Evolutionary conservation across 2,113 vertebrate genomes (phyloP).

Genomic region (cat (Felis catus)): F.catus_Fca126_mat1.0 CM031419.1:34962001-34962500

Average conservation of each 20-base stretch:
- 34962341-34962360: not conserved
- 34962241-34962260: not conserved
- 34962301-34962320: not conserved
- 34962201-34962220: not conserved
- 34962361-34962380: not conserved
- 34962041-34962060: not conserved
- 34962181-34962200: not conserved
- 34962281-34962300: not conserved
- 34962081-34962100: not conserved
- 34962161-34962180: slow-evolving; percentile 11
- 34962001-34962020: not conserved
- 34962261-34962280: not conserved
- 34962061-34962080: not conserved
- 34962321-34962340: not conserved
- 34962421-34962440: slow-evolving; percentile 35
- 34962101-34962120: not conserved
- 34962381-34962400: not conserved
- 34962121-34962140: not conserved
- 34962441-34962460: not conserved
- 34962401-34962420: not conserved
- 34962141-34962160: not conserved
- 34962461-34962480: not conserved
- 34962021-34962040: slow-evolving; percentile 23
- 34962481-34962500: not conserved
- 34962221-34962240: not conserved